phyloP scores from a whole-genome alignment of 2,888 invertebrate species.

The Mythimna impura region DNA sequence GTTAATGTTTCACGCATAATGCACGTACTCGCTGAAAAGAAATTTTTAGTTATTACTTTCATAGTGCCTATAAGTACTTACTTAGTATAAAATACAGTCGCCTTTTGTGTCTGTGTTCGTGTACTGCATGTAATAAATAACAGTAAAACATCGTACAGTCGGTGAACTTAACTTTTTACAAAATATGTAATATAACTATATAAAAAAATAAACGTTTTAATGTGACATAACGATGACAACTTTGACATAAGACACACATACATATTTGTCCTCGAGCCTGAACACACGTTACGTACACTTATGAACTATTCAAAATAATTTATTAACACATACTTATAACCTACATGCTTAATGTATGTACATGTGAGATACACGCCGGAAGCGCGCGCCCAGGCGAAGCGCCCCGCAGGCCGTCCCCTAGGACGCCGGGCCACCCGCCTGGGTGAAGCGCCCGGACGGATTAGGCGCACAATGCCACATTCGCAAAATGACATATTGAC shows the following conservation, averaged over 20 bases:
- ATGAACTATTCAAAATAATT: background rate
- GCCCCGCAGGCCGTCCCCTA: too few species aligned
- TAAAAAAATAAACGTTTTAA: background rate
- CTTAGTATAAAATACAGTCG: background rate
- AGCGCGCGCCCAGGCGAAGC: background rate
- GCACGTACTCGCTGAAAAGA: background rate
- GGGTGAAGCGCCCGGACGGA: too few species aligned
- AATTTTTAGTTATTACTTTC: background rate
- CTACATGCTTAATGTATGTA: background rate
- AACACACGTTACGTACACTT: background rate
- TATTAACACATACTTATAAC: background rate
- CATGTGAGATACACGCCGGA: background rate
- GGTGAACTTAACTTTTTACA: background rate
- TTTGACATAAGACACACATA: background rate
- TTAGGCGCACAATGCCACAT: too few species aligned
- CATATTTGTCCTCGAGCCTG: background rate
- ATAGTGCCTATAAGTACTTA: background rate
- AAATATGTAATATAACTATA: background rate
- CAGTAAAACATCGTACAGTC: background rate
- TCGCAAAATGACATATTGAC: too few species aligned
- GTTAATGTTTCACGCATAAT: background rate
- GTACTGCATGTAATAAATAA: background rate
- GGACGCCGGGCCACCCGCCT: too few species aligned
- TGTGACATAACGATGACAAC: background rate
- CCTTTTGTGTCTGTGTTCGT: background rate